Percentiles rank a stretch among this genome's conserved stretches.
These are phyloP conservation scores for Acropora tenuis DNA, from an alignment of 64 coral and sea anemone species.

Conservation along the genomic window DNA sequence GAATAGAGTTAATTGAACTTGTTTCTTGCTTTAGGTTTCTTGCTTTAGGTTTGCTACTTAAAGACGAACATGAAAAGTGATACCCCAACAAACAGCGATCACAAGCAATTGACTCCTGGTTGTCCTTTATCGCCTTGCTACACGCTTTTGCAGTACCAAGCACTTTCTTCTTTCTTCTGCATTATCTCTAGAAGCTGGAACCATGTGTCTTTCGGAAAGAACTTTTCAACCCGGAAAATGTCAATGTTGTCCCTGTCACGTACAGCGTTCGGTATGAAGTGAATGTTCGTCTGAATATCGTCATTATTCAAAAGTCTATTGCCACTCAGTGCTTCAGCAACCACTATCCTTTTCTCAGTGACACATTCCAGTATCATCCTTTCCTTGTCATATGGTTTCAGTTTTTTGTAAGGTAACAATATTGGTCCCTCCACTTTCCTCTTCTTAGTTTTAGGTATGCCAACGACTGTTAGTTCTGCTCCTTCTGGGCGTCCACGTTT, in stretches of 20 bases:
- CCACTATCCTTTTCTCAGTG: background rate
- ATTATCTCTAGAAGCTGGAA: constrained; percentile 6
- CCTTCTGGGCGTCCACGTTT: constrained; percentile 67
- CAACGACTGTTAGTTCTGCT: constrained; percentile 58
- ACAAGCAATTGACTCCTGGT: constrained; percentile 23
- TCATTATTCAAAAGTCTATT: background rate
- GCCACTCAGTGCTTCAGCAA: background rate
- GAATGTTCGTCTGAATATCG: constrained; percentile 27
- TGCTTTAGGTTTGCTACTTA: constrained; percentile 43
- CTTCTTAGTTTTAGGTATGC: constrained; percentile 48
- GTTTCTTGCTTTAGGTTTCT: constrained; percentile 23
- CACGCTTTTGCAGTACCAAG: constrained; percentile 9
- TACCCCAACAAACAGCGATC: constrained; percentile 54
- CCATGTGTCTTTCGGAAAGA: constrained; percentile 23
- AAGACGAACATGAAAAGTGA: constrained; percentile 49
- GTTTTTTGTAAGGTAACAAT: constrained; percentile 56
- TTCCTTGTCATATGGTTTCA: constrained; percentile 1
- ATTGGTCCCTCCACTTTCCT: constrained; percentile 30
- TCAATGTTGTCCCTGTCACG: constrained; percentile 59
- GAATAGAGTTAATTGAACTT: constrained; percentile 23
- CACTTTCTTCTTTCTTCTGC: constrained; percentile 20
- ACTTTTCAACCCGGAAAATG: constrained; percentile 48
- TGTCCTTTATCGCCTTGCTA: constrained; percentile 11
- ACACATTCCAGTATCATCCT: background rate
- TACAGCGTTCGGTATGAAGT: constrained; percentile 39